These are phyloP conservation scores for Gisinianus flammeolus DNA, from an alignment of 2,888 invertebrate species.

Conservation along the genomic window DNA sequence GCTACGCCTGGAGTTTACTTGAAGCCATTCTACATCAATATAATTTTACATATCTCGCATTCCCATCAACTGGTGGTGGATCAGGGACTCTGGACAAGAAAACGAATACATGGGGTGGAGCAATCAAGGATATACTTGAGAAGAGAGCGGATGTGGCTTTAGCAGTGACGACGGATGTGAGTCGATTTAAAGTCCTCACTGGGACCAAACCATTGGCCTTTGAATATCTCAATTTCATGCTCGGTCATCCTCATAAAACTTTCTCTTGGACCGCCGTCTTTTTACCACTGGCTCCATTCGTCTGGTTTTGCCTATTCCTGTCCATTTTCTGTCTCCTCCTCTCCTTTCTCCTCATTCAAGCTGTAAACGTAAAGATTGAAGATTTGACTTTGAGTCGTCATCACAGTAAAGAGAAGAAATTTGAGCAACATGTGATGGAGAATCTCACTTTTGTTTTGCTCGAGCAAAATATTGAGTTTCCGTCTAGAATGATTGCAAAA, in stretches of 20 bases:
- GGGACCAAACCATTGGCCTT: slow-evolving; percentile 25
- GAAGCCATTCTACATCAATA: not conserved
- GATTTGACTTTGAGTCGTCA: no score
- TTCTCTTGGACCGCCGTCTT: slow-evolving; percentile 15
- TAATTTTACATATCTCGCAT: slow-evolving; percentile 34
- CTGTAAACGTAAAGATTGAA: not conserved
- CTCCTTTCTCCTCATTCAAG: not conserved
- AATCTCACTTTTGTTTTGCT: not conserved
- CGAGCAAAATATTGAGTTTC: slow-evolving; percentile 8
- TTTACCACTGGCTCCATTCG: not conserved
- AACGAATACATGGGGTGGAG: slow-evolving; percentile 31
- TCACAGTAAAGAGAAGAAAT: not conserved
- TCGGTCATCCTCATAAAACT: not conserved
- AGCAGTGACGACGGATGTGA: slow-evolving; percentile 17
- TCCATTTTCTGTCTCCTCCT: not conserved
- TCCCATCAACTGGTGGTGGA: slow-evolving; percentile 24
- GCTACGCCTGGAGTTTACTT: slow-evolving; percentile 23
- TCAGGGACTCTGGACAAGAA: slow-evolving; percentile 34
- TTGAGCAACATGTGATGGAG: not conserved
- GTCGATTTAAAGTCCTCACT: slow-evolving; percentile 24
- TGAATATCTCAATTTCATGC: slow-evolving; percentile 33
- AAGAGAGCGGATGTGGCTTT: slow-evolving; percentile 27
- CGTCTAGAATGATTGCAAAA: not conserved
- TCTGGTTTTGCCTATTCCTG: not conserved
- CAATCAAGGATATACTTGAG: slow-evolving; percentile 28